These are phyloP conservation scores for Diabrotica balteata DNA, from an alignment of 2,888 invertebrate species.

Conservation along the genomic window DNA sequence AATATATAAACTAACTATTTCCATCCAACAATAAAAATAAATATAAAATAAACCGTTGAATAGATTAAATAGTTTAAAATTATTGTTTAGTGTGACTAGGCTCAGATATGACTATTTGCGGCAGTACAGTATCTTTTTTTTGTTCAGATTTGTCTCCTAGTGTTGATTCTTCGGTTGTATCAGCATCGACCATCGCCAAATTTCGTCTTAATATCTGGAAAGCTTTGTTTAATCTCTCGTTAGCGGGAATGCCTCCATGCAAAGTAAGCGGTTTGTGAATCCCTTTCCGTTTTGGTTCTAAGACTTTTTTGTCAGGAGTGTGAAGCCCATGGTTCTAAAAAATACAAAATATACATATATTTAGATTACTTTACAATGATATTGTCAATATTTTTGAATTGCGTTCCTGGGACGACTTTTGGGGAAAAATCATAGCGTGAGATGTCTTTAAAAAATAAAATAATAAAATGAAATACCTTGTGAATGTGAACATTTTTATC, in stretches of 20 bases:
- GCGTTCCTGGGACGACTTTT: too few species aligned
- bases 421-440: too few species aligned
- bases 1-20: too few species aligned
- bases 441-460: too few species aligned
- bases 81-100: not conserved
- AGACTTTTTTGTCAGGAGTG: constrained; percentile 51
- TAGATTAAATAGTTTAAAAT: not conserved
- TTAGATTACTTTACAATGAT: too few species aligned
- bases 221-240: constrained; percentile 42
- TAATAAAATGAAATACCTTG: too few species aligned
- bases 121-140: not conserved
- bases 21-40: not conserved
- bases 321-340: constrained; percentile 47
- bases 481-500: too few species aligned
- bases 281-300: constrained; percentile 35
- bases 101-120: constrained; percentile 1
- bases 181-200: not conserved
- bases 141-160: not conserved
- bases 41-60: not conserved
- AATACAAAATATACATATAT: not conserved
- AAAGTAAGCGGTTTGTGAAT: constrained; percentile 38
- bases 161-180: not conserved
- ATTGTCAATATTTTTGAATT: too few species aligned
- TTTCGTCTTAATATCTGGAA: constrained; percentile 32
- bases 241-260: constrained; percentile 50